These are phyloP conservation scores for Chymomyza caudatula DNA, from an alignment of 2,888 invertebrate genomes.

Conservation along the genomic window DNA sequence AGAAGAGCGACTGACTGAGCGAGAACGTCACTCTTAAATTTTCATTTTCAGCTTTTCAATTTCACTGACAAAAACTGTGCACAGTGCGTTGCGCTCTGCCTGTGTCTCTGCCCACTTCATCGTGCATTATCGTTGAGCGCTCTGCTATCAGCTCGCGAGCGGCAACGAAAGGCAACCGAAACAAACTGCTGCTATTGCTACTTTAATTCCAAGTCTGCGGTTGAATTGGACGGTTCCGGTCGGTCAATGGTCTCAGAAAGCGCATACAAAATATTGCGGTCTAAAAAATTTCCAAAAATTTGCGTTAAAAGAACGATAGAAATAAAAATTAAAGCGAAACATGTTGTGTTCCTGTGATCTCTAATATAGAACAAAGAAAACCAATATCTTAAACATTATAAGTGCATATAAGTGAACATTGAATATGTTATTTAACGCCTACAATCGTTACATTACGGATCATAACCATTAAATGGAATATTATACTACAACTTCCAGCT, in stretches of 20 bases:
- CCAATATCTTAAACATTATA: no score
- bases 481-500: conserved; percentile 31
- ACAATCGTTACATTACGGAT: conserved; percentile 19
- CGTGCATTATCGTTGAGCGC: conserved; percentile 34
- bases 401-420: background rate
- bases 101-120: background rate
- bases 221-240: conserved; percentile 62
- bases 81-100: background rate
- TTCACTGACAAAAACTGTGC: conserved; percentile 26
- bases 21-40: conserved; percentile 16
- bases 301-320: background rate
- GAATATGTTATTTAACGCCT: background rate
- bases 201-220: conserved; percentile 61
- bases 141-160: conserved; percentile 39
- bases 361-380: conserved; percentile 1
- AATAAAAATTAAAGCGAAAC: background rate
- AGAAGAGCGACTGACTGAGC: background rate
- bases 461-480: conserved; percentile 45
- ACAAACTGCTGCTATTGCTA: conserved; percentile 15
- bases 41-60: conserved; percentile 32
- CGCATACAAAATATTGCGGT: background rate
- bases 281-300: background rate
- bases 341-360: conserved; percentile 14
- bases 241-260: background rate
- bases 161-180: conserved; percentile 33